These are phyloP conservation scores for Macropodus opercularis DNA, from an alignment of 2,797 vertebrate genomes.

Conservation along the genomic window DNA sequence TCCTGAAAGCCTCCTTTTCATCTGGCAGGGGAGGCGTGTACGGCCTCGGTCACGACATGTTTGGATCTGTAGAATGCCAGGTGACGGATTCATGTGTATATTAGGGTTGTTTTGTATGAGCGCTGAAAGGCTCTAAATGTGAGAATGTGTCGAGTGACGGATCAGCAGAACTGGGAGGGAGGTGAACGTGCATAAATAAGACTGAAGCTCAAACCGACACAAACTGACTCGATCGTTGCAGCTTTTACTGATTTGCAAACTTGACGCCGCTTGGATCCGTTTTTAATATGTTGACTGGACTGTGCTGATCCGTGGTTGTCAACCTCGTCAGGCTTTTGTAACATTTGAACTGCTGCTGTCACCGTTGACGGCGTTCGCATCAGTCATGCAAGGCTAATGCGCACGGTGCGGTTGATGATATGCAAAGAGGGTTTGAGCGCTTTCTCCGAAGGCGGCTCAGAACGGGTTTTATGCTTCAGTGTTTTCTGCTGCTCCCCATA, in stretches of 20 bases:
- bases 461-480: slow-evolving; percentile 4
- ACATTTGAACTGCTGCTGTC: neutral
- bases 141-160: too few species aligned
- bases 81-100: neutral
- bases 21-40: slow-evolving; percentile 31
- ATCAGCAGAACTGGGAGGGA: neutral
- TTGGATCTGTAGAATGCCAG: slow-evolving; percentile 17
- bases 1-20: slow-evolving; percentile 33
- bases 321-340: neutral
- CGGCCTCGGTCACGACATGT: slow-evolving; percentile 18
- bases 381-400: neutral
- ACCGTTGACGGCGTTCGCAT: too few species aligned
- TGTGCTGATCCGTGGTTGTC: neutral
- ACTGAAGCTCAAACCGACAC: neutral
- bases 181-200: neutral
- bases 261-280: too few species aligned
- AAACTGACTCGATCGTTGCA: too few species aligned
- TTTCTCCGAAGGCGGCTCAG: neutral
- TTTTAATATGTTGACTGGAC: neutral
- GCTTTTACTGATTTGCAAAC: too few species aligned
- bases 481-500: too few species aligned
- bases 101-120: neutral
- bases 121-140: neutral
- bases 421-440: neutral
- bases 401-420: neutral